These are phyloP conservation scores for Yponomeuta malinellus DNA, from an alignment of 2,888 invertebrate genomes.

Conservation along the genomic window DNA sequence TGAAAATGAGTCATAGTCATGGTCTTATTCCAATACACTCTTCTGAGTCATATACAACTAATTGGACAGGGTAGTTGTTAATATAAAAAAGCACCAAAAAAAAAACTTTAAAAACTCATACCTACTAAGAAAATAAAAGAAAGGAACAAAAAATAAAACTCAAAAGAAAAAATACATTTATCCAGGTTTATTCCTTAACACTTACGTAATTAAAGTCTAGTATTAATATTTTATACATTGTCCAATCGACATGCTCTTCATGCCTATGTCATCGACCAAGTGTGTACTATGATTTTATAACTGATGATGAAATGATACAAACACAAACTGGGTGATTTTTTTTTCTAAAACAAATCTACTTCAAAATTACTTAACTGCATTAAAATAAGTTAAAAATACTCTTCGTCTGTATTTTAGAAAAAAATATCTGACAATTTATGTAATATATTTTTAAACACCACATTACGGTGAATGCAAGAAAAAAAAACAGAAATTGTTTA, in stretches of 20 bases:
- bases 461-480: conserved; percentile 14
- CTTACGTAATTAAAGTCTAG: conserved; percentile 62
- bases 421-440: conserved; percentile 22
- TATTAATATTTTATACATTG: conserved; percentile 72
- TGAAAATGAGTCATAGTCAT: no score
- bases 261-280: conserved; percentile 39
- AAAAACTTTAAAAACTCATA: conserved; percentile 17
- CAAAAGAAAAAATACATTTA: conserved; percentile 67
- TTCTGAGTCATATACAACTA: no score
- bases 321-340: conserved; percentile 22
- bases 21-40: no score
- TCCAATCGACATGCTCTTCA: conserved; percentile 60
- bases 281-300: conserved; percentile 41
- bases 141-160: conserved; percentile 48
- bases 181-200: conserved; percentile 74
- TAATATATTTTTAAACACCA: conserved; percentile 18
- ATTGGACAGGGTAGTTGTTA: no score
- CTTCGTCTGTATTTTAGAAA: conserved; percentile 21
- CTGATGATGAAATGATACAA: conserved; percentile 25
- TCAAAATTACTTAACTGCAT: background rate
- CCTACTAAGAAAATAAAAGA: conserved; percentile 22
- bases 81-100: no score
- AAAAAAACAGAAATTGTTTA: conserved; percentile 17
- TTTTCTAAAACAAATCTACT: conserved; percentile 17
- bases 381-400: background rate